A percentile compares a stretch with the other conserved stretches of the same genome.
phyloP scores from a whole-genome alignment of 2,113 vertebrate species.

The Clarias macrocephalus region DNA sequence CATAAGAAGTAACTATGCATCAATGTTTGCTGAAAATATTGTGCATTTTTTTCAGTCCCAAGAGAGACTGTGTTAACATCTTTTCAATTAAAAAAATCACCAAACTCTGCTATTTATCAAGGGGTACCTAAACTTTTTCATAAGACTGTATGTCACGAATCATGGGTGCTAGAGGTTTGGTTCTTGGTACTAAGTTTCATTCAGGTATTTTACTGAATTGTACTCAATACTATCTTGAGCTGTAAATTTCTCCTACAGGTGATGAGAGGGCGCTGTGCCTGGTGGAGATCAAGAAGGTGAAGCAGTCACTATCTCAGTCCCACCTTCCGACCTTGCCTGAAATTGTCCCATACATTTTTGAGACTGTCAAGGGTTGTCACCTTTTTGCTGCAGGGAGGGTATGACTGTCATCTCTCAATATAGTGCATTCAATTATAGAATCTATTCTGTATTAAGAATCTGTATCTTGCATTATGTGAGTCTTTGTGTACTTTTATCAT shows the following conservation, averaged over 20 bases:
- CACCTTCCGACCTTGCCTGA: slow-evolving; percentile 94
- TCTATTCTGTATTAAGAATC: not conserved
- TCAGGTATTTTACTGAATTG: not conserved
- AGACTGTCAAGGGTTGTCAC: slow-evolving; percentile 97
- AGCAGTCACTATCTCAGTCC: slow-evolving; percentile 93
- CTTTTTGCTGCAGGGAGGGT: slow-evolving; percentile 95
- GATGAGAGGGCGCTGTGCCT: slow-evolving; percentile 93
- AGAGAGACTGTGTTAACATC: no score
- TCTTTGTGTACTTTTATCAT: not conserved
- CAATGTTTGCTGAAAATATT: no score
- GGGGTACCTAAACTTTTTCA: no score
- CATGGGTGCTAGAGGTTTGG: no score
- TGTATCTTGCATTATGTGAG: not conserved
- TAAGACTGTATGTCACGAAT: no score
- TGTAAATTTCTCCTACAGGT: slow-evolving; percentile 71
- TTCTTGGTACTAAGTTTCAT: no score
- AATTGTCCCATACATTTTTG: slow-evolving; percentile 87
- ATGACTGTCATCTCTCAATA: slow-evolving; percentile 39
- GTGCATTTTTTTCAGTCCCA: no score
- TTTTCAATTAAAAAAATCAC: no score
- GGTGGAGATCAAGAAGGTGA: slow-evolving; percentile 94
- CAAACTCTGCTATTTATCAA: no score
- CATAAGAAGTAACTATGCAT: no score
- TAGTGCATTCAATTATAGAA: not conserved
- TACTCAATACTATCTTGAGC: not conserved